Base-by-base conservation (phyloP, 2,113 vertebrate genomes). In the Amia ocellicauda region DNA sequence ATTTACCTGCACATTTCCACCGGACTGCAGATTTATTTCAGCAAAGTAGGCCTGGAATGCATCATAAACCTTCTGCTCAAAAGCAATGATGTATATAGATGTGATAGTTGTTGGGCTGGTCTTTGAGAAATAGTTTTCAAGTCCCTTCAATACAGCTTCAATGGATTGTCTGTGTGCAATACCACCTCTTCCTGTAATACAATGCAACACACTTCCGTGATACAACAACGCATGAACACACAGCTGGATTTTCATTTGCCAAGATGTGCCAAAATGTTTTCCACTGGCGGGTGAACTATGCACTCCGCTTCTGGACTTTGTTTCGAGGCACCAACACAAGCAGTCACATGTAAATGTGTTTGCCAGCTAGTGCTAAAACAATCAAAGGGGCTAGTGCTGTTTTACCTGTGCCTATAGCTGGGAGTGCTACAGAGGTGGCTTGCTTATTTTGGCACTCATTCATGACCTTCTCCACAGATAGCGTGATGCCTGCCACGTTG, bases 351-450 rank as follows among this genome's bases (percentile, higher is more conserved):
- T n/a, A n/a, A n/a, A n/a, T n/a, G n/a, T n/a, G n/a, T n/a, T n/a
- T n/a, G n/a, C n/a, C n/a, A n/a, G n/a, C n/a, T n/a, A n/a, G n/a
- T n/a, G n/a, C n/a, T n/a, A n/a, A n/a, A n/a, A n/a, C n/a, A n/a
- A n/a, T n/a, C n/a, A n/a, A n/a, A n/a, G n/a, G n/a, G n/a, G 31
- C 31, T 11, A 11, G 16, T 23, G 29, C 22, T 43, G 36, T 23
- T 22, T 56, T 49, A 79, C 82, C 82, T 57, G 82, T 84, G 17
- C 82, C 82, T 19, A 82, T 72, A 8, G 74, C 71, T 49, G 82
- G 82, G 43, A 84, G 58, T 13, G 80, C 68, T 40, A 83, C 40
- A 4, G 65, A 69, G 14, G 63, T 60, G 14, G 70, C 60, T 4
- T 11, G 27, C 7, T 64, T 60, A 8, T 14, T 59, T 41, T 82